A percentile compares a stretch with the other conserved stretches of the same genome.
Conservation (phyloP, 2,113 vertebrate species). For the Glaucomys volans region DNA sequence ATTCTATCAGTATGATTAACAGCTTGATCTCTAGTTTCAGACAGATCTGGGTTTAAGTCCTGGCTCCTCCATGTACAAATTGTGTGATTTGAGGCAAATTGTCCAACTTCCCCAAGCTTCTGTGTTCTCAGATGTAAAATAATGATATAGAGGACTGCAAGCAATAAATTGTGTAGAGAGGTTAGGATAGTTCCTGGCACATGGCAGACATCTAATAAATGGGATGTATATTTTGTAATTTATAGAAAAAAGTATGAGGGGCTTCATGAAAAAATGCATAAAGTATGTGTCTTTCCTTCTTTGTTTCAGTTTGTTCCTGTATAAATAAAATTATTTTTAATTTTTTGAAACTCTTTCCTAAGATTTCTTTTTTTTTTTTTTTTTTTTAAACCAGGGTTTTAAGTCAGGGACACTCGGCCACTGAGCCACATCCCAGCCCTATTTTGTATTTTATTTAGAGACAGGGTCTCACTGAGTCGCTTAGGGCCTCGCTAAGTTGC, state of each 20-base stretch:
- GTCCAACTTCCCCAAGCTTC: conserved; percentile 10
- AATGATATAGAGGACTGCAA: conserved; percentile 34
- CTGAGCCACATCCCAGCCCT: too few relatives aligned
- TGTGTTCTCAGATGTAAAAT: conserved; percentile 47
- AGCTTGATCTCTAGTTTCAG: conserved; percentile 55
- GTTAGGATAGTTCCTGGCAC: not conserved
- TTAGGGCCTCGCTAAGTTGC: too few relatives aligned
- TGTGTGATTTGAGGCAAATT: not conserved
- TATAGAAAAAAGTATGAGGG: conserved; percentile 45
- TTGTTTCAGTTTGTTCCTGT: conserved; percentile 34
- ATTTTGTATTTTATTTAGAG: too few relatives aligned
- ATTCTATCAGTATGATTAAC: not conserved
- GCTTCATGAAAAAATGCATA: not conserved
- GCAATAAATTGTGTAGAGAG: conserved; percentile 15
- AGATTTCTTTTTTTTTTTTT: too few relatives aligned
- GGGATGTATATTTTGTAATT: conserved; percentile 30
- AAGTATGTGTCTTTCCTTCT: not conserved
- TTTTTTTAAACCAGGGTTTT: too few relatives aligned
- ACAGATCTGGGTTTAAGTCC: conserved; percentile 13
- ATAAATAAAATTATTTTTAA: conserved; percentile 39
- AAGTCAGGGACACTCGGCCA: too few relatives aligned
- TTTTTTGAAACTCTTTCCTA: conserved; percentile 39
- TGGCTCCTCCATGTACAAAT: not conserved
- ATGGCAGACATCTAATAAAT: conserved; percentile 41
- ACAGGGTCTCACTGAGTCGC: too few relatives aligned